Percentiles rank a stretch among this genome's conserved stretches.
Conservation (phyloP, 2,797 vertebrate species). For the Urophycis tenuis region DNA sequence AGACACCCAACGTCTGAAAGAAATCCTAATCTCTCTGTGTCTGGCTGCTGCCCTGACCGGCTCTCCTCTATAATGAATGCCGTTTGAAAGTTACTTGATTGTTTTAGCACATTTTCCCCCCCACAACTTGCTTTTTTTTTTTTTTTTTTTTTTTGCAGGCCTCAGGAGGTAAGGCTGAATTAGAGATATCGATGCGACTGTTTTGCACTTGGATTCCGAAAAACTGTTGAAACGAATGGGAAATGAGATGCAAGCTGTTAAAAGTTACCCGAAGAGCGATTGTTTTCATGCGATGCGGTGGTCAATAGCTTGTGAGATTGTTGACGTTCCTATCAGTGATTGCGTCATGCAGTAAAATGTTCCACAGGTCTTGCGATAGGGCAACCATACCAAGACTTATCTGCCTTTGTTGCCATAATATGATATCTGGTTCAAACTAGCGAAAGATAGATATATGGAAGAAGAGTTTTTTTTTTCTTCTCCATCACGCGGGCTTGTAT, state of each 20-base stretch:
- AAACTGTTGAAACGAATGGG: background rate
- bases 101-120: slow-evolving; percentile 15
- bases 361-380: slow-evolving; percentile 1
- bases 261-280: background rate
- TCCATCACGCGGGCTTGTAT: slow-evolving; percentile 15
- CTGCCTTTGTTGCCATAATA: background rate
- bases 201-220: slow-evolving; percentile 7
- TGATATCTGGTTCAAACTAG: background rate
- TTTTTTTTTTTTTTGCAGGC: no score
- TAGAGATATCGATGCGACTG: background rate
- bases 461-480: background rate
- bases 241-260: background rate
- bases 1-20: slow-evolving; percentile 55
- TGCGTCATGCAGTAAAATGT: background rate
- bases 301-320: background rate
- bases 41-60: slow-evolving; percentile 21
- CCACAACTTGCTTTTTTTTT: slow-evolving; percentile 3
- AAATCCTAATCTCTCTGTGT: slow-evolving; percentile 49
- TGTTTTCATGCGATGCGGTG: background rate
- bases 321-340: background rate
- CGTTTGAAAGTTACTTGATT: slow-evolving; percentile 42
- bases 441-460: background rate
- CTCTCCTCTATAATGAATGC: slow-evolving; percentile 21
- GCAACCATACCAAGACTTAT: background rate
- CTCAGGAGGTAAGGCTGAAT: slow-evolving; percentile 4